Evolutionary conservation across 2,113 vertebrate genomes (phyloP), one percentile per base, ranked within the genome.

Genomic region (Chunga burmeisteri): DNA sequence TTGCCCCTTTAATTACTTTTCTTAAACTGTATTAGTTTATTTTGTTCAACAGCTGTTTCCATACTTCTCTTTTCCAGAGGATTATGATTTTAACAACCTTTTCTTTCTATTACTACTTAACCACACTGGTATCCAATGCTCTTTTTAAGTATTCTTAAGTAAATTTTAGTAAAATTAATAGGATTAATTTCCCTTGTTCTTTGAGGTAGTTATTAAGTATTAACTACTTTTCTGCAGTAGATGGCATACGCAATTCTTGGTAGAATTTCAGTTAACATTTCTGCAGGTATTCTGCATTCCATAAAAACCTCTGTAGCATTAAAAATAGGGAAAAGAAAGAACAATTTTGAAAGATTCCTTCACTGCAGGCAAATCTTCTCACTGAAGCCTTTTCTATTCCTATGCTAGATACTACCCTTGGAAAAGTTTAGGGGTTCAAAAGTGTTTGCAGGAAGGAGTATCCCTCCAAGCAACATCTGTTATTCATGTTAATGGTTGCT

Each of bases 221-320:
- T 97, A 94, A 94, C 88, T 70, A 66, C 59, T 86, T 94, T 90
- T 34, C 86, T 93, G 81, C 81, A 90, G 83, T 90, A 95, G 89
- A 92, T 88, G 88, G 93, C 87, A 94, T 38, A 90, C 90, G 59
- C 56, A 93, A 78, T 88, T 90, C 88, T 74, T 71, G 55, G 85
- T 58, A 94, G 72, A 92, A 86, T 96, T 84, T 75, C 50, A 62
- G 47, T 70, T 90, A 90, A 77, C 26, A 52, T 71, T 95, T 94
- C 84, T 77, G 22, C 61, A 52, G 44, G 53, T 44, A 74, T 86
- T 85, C 47, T 81, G 61, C 38, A 47, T 36, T 62, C 59, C 50
- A 34, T 70, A 21, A 88, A 93, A 92, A 83, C 11, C 10, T 13
- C 91, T 84, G 62, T 70, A 91, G 52, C 32, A 47, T 61, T 63